phyloP scores from a whole-genome alignment of 2,113 vertebrate genomes.

The Tinamus guttatus region DNA sequence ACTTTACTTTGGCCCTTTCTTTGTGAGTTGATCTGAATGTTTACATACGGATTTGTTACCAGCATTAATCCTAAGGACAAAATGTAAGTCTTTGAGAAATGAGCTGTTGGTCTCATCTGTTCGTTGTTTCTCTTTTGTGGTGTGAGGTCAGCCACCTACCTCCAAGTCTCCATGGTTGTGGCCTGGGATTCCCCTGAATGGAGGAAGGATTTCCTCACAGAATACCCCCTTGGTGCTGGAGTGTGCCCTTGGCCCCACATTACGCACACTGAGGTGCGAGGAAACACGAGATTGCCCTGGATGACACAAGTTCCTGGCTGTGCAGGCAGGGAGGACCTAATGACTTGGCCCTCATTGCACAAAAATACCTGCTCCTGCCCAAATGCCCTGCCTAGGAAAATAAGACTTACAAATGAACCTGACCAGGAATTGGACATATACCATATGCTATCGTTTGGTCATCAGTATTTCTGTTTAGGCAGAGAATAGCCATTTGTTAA shows the following conservation, averaged over 20 bases:
- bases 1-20: not conserved
- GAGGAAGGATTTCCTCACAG: not conserved
- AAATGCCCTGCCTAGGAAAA: not conserved
- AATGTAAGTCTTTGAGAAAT: not conserved
- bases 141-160: not conserved
- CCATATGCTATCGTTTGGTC: not conserved
- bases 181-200: not conserved
- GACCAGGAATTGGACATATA: not conserved
- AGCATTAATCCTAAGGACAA: not conserved
- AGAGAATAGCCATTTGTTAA: not conserved
- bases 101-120: not conserved
- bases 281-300: not conserved
- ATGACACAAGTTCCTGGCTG: not conserved
- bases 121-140: not conserved
- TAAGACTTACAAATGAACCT: not conserved
- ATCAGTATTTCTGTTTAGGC: not conserved
- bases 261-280: accelerated
- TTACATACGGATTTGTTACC: not conserved
- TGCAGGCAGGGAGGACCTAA: not conserved
- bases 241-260: accelerated
- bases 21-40: not conserved
- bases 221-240: not conserved
- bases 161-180: not conserved
- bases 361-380: not conserved
- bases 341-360: not conserved